Evolutionary conservation across 2,888 invertebrate species (phyloP), one percentile per base, ranked within the genome.

Genomic region (Rambutsinella grinnellia): DNA sequence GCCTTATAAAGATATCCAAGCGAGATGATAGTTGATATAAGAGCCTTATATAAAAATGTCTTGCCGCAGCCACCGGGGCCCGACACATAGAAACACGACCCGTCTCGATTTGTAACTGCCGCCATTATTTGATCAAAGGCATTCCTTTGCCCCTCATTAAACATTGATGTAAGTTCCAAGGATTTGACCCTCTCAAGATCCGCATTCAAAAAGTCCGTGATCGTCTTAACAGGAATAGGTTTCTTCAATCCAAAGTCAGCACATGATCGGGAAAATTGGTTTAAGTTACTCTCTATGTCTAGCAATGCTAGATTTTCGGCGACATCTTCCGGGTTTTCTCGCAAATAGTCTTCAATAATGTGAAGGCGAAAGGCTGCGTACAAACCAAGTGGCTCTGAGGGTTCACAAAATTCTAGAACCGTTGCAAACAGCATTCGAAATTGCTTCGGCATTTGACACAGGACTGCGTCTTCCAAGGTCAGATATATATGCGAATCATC

Each of bases 51-150:
- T 67, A 76, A 5, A 85, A 61, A 87, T 2, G 87, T 87, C 82
- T 88, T 87, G 1, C 87, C 87, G 21, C 86, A 85, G n/a, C 87
- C 87, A 3, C 86, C 87, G 1, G 87, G 86, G 19, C 86, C 87
- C 80, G 87, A 87, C 6, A 87, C 86, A 15, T 87, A 67, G 76
- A 86, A 86, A 27, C 26, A 36, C 1, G 10, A 19, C 1, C 19
- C 3, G 6, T 3, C 53, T 17, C 70, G 71, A 57, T 69, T 69
- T 8, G 76, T 66, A 17, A 81, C 60, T 13, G 69, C 53, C 19
- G n/a, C 19, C n/a, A 70, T 27, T n/a, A 75, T 75, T 24, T 19
- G 49, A 19, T 66, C 75, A 61, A 53, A 75, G 1, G 58, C 69
- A 6, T 10, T 28, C 21, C 44, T 26, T 36, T 75, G 75, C 53